Evolutionary conservation across 2,797 vertebrate genomes (phyloP).

Genomic region (Acanthiza pusilla): DNA sequence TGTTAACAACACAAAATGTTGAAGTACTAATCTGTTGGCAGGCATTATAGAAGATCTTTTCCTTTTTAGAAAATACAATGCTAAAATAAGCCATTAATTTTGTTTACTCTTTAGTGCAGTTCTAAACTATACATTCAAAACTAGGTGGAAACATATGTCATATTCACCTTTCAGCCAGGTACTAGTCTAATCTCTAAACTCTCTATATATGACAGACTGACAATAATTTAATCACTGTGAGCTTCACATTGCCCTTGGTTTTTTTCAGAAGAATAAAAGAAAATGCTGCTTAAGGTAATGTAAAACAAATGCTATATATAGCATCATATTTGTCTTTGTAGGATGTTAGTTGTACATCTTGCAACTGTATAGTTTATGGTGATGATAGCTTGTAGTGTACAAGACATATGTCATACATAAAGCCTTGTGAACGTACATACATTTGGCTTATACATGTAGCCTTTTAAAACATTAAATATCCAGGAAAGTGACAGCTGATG

Average conservation of each 20-base stretch:
- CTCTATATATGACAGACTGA: background rate
- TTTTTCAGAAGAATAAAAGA: background rate
- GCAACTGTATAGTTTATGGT: background rate
- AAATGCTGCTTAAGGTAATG: background rate
- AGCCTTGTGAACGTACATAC: background rate
- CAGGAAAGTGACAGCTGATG: background rate
- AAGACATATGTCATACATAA: background rate
- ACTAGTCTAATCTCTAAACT: background rate
- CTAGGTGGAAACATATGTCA: background rate
- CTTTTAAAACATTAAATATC: background rate
- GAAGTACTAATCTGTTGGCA: background rate
- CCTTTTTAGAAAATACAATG: background rate
- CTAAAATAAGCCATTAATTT: background rate
- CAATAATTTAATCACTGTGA: background rate
- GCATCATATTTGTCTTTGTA: background rate
- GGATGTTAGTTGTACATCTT: background rate
- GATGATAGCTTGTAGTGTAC: background rate
- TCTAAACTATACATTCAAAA: background rate
- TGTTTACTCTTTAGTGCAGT: background rate
- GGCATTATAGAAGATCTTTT: background rate
- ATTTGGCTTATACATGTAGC: background rate
- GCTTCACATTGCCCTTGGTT: background rate
- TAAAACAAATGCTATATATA: background rate
- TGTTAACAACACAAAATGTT: background rate
- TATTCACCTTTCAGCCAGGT: background rate